These are phyloP conservation scores for Latrodectus hesperus DNA, from an alignment of 2,888 invertebrate species.

Conservation along the genomic window DNA sequence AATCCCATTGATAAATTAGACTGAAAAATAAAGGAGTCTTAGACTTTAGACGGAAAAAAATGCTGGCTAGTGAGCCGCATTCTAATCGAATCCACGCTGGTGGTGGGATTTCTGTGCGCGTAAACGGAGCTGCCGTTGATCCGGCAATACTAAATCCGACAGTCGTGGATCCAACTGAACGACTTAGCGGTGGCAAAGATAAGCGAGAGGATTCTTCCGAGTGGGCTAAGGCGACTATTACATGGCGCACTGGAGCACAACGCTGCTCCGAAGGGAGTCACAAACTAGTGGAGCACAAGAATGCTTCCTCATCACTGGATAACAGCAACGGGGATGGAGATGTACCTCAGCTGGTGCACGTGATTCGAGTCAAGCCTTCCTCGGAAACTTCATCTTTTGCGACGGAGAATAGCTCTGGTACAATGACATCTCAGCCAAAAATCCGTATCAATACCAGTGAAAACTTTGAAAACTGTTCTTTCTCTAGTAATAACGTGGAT, in stretches of 20 bases:
- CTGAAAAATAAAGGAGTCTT: no score
- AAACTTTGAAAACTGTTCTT: not conserved
- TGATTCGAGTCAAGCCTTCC: constrained; percentile 49
- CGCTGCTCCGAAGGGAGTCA: constrained; percentile 25
- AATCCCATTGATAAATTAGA: no score
- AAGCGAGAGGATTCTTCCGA: constrained; percentile 33
- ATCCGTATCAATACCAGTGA: constrained; percentile 1
- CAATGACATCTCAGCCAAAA: constrained; percentile 18
- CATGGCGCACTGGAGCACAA: constrained; percentile 65
- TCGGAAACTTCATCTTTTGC: constrained; percentile 4
- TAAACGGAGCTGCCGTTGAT: constrained; percentile 53
- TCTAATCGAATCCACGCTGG: constrained; percentile 50
- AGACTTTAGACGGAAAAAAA: not conserved
- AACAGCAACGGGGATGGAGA: not conserved
- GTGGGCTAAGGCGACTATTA: constrained; percentile 65
- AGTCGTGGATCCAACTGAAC: constrained; percentile 28
- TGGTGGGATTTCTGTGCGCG: constrained; percentile 63
- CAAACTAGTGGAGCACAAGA: constrained; percentile 12
- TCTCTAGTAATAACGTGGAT: not conserved
- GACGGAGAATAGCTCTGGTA: constrained; percentile 1
- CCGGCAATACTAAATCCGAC: not conserved
- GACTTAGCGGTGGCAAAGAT: constrained; percentile 45
- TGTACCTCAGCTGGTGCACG: constrained; percentile 50
- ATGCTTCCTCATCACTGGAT: constrained; percentile 44
- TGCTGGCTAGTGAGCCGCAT: constrained; percentile 65